Base-by-base conservation (phyloP, 1,140 invertebrate genomes). In the Olivierus martensii region DNA sequence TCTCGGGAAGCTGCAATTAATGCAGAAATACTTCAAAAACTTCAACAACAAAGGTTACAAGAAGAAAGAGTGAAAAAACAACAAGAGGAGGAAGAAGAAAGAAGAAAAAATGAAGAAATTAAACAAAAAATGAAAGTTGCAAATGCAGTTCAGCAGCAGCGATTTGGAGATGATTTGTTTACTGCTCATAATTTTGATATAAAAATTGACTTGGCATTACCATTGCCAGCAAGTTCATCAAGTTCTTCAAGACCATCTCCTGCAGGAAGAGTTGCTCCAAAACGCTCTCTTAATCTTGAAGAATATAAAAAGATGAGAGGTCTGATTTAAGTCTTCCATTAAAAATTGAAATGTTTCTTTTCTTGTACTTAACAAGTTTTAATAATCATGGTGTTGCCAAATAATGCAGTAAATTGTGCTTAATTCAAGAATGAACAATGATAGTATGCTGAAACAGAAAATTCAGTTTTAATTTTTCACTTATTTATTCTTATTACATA, bases 301-400 rank as follows among this genome's bases (percentile, higher is more conserved):
- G 92, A 94, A 66, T 96, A 95, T 69, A 96, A 96, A 73, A 94
- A 94, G 71, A 86, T 90, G 66, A 79, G 90, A 57, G 90, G 92
- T 43, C 41, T 43, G 41, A 17, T 43, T 43, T 18, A 22, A 22
- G 21, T 43, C 41, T 22, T 43, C 41, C 41, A 9, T 43, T 43
- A 28, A 6, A 9, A 9, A 28, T 9, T 28, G 9, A 28, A 28
- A 28, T 28, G 3, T 28, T 28, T 28, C 9, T 28, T 28, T 28
- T 28, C 2, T 6, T 28, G 28, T 28, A 28, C 28, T 28, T 28
- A 28, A 28, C 4, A 28, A 28, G 28, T 28, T 28, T 28, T 28
- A 28, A 28, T 28, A 28, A 4, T 28, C 9, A 28, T 28, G 28
- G 9, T 28, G 28, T 28, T 28, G 28, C 28, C 28, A 28, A 28